A percentile compares a stretch with the other conserved stretches of the same genome.
Evolutionary conservation across 1,140 invertebrate species (phyloP).

Genomic region (Belonocnema kinseyi): DNA sequence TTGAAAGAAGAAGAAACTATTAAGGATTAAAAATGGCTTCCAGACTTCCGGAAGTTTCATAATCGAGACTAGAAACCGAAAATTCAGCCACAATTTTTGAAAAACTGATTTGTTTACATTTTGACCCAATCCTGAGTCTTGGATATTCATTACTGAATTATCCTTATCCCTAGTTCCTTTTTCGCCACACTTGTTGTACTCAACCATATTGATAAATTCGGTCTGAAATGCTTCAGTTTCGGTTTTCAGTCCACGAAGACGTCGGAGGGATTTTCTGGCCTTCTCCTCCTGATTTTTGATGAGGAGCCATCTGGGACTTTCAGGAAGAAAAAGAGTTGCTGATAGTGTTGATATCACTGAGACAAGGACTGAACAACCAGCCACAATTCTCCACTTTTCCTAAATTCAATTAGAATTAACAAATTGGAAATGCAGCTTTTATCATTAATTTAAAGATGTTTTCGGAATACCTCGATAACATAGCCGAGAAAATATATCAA

Average conservation of each 20-base stretch:
- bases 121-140: neutral
- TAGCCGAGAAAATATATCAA: conserved; percentile 77
- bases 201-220: conserved; percentile 85
- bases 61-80: conserved; percentile 44
- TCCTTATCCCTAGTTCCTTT: neutral
- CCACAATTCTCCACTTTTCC: conserved; percentile 77
- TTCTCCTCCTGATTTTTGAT: conserved; percentile 70
- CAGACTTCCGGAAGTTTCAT: conserved; percentile 72
- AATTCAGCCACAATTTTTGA: neutral
- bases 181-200: conserved; percentile 77
- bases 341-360: conserved; percentile 74
- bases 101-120: neutral
- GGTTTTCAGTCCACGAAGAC: conserved; percentile 74
- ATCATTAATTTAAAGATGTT: too few relatives aligned
- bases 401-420: conserved; percentile 46
- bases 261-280: conserved; percentile 72
- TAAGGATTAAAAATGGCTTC: conserved; percentile 81
- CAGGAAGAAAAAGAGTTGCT: conserved; percentile 77
- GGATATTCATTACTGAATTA: neutral
- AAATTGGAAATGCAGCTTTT: too few relatives aligned
- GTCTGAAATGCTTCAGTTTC: conserved; percentile 79
- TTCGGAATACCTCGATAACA: conserved; percentile 56
- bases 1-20: conserved; percentile 82
- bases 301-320: conserved; percentile 82
- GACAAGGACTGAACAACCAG: conserved; percentile 76